A percentile compares a stretch with the other conserved stretches of the same genome.
phyloP scores from a whole-genome alignment of 35 echinoderm and acorn worm genomes.

The Holothuria glaberrima region DNA sequence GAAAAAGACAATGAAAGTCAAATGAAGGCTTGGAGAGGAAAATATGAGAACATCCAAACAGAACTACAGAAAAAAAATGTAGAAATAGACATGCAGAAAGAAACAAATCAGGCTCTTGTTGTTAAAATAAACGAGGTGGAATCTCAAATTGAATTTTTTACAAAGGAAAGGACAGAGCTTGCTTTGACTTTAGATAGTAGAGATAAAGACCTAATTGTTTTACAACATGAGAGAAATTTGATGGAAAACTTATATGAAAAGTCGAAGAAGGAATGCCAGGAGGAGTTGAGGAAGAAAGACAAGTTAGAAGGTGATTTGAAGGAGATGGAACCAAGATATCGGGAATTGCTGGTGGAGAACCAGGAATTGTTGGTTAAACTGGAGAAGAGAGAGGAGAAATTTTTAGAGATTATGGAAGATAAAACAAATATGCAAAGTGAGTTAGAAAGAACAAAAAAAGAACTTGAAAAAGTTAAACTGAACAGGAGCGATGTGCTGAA shows the following conservation, averaged over 20 bases:
- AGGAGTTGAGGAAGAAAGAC: not conserved
- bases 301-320: conserved; percentile 13
- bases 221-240: conserved; percentile 34
- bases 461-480: too few relatives aligned
- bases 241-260: conserved; percentile 42
- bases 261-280: not conserved
- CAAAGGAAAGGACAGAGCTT: not conserved
- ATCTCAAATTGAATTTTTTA: not conserved
- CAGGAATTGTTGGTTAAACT: not conserved
- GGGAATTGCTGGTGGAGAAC: conserved; percentile 14
- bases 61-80: too few relatives aligned
- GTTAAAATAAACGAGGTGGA: not conserved
- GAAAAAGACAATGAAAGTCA: not conserved
- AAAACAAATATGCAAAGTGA: not conserved
- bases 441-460: not conserved
- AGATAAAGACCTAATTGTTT: not conserved
- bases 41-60: not conserved
- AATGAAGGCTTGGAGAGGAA: too few relatives aligned
- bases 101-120: not conserved
- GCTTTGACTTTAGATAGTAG: not conserved
- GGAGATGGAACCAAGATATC: conserved; percentile 15
- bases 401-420: not conserved
- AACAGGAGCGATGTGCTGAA: not conserved
- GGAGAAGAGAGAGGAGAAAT: not conserved
- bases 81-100: not conserved